Base-by-base conservation (phyloP, 2,797 vertebrate genomes). In the Natrix natrix region DNA sequence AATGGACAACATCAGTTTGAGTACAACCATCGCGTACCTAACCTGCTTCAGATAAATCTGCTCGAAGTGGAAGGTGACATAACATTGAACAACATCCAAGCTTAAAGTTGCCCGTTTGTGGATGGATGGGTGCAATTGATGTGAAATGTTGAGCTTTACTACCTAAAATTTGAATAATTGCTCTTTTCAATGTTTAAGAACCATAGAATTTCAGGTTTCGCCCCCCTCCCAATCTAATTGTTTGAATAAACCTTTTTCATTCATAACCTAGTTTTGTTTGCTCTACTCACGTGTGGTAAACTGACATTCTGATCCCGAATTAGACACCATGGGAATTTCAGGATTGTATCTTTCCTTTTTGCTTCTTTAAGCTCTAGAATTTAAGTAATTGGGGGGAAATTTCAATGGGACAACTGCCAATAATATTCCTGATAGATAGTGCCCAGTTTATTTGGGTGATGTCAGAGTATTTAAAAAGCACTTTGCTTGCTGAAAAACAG, bases 41-140 rank as follows among this genome's bases (percentile, higher is more conserved):
- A 94, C 0, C 91, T 98, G 88, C 24, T 94, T 0, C 92, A 96
- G 11, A 97, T 98, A 26, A 95, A 95, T 93, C 8, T 0, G 48
- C 94, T 98, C 93, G 97, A 98, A 95, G 96, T 98, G 6, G 86
- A 48, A 0, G 98, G 98, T 0, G 98, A 98, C n/a, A 0, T 99
- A 92, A 96, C 87, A 28, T 96, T 98, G 96, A 96, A 93, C 86
- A 96, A 95, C 0, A 98, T 98, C 55, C 11, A 55, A 55, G 11
- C 55, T 55, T 55, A 55, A 13, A 55, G 55, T 55, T 55, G 32
- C 8, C 2, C 7, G 17, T 43, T 37, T 37, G 22, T 78, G 74
- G 37, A 78, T 78, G 20, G 74, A 43, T 43, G 48, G 48, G 32
- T 43, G 8, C 20, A 78, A 43, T 43, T 22, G 37, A 11, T 12